Conservation (phyloP, 2,113 vertebrate species). For the Phrynosoma blainvillii region DNA sequence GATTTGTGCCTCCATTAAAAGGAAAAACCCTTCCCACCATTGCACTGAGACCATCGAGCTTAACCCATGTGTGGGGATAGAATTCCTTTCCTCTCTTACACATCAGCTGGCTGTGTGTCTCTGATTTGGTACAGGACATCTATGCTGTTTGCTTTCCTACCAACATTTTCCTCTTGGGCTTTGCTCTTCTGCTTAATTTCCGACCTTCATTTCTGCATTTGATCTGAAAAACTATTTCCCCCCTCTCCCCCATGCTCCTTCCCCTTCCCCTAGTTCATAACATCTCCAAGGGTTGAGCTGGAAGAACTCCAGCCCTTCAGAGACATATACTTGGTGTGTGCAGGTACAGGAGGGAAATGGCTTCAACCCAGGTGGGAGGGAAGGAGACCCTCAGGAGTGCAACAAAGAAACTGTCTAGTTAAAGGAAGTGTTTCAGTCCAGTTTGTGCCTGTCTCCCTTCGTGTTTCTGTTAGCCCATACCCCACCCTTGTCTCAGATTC, state of each 20-base stretch:
- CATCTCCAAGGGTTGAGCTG: neutral
- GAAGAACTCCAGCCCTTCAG: neutral
- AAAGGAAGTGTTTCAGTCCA: neutral
- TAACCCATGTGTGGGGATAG: constrained; percentile 20
- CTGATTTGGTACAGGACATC: neutral
- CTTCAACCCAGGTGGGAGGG: neutral
- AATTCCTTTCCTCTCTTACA: constrained; percentile 37
- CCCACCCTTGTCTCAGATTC: constrained; percentile 6
- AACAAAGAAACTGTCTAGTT: too few species aligned
- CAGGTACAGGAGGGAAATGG: neutral
- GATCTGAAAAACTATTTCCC: neutral
- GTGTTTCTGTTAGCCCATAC: neutral
- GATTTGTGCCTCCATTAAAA: constrained; percentile 26
- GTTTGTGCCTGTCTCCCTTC: neutral
- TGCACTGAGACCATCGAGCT: constrained; percentile 54
- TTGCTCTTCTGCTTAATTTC: neutral
- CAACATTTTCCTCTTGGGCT: neutral
- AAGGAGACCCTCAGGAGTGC: neutral
- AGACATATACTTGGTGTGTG: neutral
- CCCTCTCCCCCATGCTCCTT: neutral
- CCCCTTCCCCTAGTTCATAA: too few species aligned
- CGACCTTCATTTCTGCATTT: neutral
- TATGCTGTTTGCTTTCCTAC: neutral
- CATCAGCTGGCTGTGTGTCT: neutral
- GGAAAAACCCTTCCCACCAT: neutral